phyloP scores from a whole-genome alignment of 2,113 vertebrate genomes.

The Seriola aureovittata region DNA sequence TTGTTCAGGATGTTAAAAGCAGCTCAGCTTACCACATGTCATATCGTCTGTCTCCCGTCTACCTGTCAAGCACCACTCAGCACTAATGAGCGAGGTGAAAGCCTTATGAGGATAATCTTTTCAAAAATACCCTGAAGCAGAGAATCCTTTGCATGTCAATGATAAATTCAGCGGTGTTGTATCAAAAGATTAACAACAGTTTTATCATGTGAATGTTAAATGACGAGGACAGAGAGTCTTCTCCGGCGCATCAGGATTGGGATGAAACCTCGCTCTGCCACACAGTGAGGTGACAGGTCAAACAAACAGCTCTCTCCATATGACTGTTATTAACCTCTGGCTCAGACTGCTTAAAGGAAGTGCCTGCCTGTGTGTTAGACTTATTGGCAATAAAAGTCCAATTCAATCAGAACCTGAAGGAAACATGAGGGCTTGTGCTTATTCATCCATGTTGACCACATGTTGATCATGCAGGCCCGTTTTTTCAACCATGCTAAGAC shows the following conservation, averaged over 20 bases:
- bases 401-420: slow-evolving; percentile 59
- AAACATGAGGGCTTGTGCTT: slow-evolving; percentile 19
- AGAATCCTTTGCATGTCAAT: slow-evolving; percentile 18
- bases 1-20: slow-evolving; percentile 24
- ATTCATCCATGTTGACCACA: slow-evolving; percentile 36
- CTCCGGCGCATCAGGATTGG: neutral
- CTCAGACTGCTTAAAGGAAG: slow-evolving; percentile 47
- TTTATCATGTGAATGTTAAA: neutral
- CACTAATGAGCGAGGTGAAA: slow-evolving; percentile 31
- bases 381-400: slow-evolving; percentile 63
- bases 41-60: slow-evolving; percentile 14
- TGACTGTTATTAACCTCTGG: slow-evolving; percentile 63
- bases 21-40: slow-evolving; percentile 46
- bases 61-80: slow-evolving; percentile 34
- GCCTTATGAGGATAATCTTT: neutral
- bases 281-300: slow-evolving; percentile 50
- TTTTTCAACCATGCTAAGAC: neutral
- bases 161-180: neutral
- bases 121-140: slow-evolving; percentile 7
- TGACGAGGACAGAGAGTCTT: neutral
- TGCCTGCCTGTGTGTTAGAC: slow-evolving; percentile 42
- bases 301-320: slow-evolving; percentile 57
- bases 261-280: slow-evolving; percentile 4
- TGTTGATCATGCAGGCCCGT: neutral
- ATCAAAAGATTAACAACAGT: neutral